Conservation (phyloP, 2,113 vertebrate genomes). For the Cebidichthys violaceus region DNA sequence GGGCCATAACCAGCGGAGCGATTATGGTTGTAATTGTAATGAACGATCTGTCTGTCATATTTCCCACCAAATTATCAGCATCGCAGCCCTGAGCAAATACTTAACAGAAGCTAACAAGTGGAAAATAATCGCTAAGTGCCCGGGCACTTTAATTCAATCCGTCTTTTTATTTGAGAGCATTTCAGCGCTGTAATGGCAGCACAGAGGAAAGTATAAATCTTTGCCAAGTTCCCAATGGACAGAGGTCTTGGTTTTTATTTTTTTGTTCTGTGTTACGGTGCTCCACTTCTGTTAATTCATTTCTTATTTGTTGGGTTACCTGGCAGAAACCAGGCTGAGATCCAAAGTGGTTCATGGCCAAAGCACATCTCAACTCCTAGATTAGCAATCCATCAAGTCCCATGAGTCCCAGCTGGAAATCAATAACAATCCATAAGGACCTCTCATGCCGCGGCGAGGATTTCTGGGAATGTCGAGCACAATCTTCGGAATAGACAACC, state of each 20-base stretch:
- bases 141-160: constrained; percentile 72
- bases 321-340: constrained; percentile 47
- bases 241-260: constrained; percentile 36
- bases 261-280: constrained; percentile 23
- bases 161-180: constrained; percentile 73
- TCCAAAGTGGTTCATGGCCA: constrained; percentile 69
- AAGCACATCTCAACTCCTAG: constrained; percentile 69
- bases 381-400: constrained; percentile 76
- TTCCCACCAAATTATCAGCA: constrained; percentile 77
- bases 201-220: constrained; percentile 69
- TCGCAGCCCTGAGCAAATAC: constrained; percentile 74
- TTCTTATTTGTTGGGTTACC: constrained; percentile 68
- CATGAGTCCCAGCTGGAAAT: constrained; percentile 67
- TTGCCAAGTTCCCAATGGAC: constrained; percentile 60
- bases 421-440: constrained; percentile 74
- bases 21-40: constrained; percentile 77
- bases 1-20: constrained; percentile 66
- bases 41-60: constrained; percentile 80
- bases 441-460: constrained; percentile 61
- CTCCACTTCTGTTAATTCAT: constrained; percentile 69
- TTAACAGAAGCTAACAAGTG: constrained; percentile 79
- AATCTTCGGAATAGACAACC: constrained; percentile 53
- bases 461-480: constrained; percentile 74
- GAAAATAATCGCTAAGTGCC: constrained; percentile 80
- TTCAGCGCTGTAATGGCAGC: constrained; percentile 52